A percentile compares a stretch with the other conserved stretches of the same genome.
These are phyloP conservation scores for Stegana nigrithorax DNA, from an alignment of 2,888 invertebrate genomes.

Conservation along the genomic window DNA sequence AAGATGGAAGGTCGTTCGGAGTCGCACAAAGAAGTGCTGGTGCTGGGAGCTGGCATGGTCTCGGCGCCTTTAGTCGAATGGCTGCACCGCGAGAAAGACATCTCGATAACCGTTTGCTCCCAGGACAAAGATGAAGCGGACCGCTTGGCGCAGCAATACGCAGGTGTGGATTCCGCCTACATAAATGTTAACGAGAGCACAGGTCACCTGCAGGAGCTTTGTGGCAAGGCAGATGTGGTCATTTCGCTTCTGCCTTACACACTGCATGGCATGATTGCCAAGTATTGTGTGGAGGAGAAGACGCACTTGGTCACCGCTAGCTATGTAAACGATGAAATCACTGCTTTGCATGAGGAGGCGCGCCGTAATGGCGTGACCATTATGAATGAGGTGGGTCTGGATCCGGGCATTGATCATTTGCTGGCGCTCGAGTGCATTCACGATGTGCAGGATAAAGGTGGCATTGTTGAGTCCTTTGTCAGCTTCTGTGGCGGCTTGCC, in stretches of 20 bases:
- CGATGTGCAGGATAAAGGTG: conserved; percentile 88
- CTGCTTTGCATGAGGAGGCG: conserved; percentile 84
- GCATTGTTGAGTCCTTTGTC: conserved; percentile 92
- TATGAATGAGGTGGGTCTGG: conserved; percentile 96
- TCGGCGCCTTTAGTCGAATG: conserved; percentile 96
- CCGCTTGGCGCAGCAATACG: conserved; percentile 79
- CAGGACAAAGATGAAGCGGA: conserved; percentile 91
- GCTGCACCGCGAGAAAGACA: conserved; percentile 82
- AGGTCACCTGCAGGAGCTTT: conserved; percentile 76
- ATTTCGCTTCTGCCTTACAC: conserved; percentile 92
- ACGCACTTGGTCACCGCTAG: conserved; percentile 97
- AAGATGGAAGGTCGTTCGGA: conserved; percentile 77
- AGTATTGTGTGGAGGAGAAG: conserved; percentile 85
- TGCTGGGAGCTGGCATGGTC: conserved; percentile 96
- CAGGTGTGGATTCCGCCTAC: conserved; percentile 83
- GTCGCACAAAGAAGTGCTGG: conserved; percentile 80
- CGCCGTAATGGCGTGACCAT: conserved; percentile 90
- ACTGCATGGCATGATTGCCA: conserved; percentile 87
- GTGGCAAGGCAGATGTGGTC: conserved; percentile 81
- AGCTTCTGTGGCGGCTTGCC: conserved; percentile 98
- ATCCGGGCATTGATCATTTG: conserved; percentile 98
- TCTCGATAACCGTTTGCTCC: conserved; percentile 89
- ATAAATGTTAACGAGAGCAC: conserved; percentile 83
- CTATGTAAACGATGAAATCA: conserved; percentile 88
- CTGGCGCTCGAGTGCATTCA: conserved; percentile 97